phyloP scores from a whole-genome alignment of 2,797 vertebrate genomes.

The Pteronotus mesoamericanus region DNA sequence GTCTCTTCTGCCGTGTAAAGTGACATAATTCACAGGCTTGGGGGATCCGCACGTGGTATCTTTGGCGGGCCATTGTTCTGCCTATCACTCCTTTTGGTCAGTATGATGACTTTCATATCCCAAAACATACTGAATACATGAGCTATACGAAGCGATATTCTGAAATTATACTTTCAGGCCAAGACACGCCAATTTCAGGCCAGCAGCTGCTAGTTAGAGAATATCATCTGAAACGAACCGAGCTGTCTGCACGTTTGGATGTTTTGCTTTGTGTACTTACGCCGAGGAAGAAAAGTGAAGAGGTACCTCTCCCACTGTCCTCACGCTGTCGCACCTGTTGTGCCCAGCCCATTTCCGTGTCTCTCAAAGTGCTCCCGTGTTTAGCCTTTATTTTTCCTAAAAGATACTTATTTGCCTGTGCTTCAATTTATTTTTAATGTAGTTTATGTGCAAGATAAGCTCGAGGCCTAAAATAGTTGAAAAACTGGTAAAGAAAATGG shows the following conservation, averaged over 20 bases:
- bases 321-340: too few species aligned
- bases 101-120: not conserved
- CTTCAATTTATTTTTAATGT: conserved; percentile 28
- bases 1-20: not conserved
- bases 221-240: not conserved
- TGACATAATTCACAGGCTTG: not conserved
- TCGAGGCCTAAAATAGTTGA: not conserved
- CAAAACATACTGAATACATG: not conserved
- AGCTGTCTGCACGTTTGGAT: not conserved
- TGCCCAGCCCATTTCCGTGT: not conserved
- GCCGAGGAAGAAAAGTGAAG: not conserved
- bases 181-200: not conserved
- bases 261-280: not conserved
- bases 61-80: not conserved
- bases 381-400: not conserved
- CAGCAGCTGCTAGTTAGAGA: not conserved
- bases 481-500: conserved; percentile 22
- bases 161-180: conserved; percentile 1
- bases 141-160: not conserved
- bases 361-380: not conserved
- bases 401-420: not conserved
- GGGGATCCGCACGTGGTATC: not conserved
- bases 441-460: not conserved
- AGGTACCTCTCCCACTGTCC: not conserved
- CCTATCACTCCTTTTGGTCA: not conserved